Base-by-base conservation (phyloP, 2,888 invertebrate species). In the Lithophane semibrunnea region DNA sequence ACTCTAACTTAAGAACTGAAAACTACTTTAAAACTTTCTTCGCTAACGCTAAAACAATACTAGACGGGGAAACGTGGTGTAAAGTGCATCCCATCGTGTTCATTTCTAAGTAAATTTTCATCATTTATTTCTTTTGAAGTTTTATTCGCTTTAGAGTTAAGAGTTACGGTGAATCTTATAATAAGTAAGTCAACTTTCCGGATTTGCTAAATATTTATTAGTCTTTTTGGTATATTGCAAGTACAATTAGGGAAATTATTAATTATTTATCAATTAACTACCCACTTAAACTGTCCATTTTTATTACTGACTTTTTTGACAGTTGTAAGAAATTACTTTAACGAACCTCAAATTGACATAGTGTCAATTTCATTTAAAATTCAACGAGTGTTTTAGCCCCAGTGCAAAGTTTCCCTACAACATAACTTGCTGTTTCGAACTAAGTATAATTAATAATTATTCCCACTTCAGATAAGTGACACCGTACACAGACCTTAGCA, bases 11-110 rank as follows among this genome's bases (percentile, higher is more conserved):
- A n/a, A n/a, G n/a, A n/a, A n/a, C 29, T 56, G 10, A 29, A 56
- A 58, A 67, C 77, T 77, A 77, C 44, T 54, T 24, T 4, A 60
- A 29, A 67, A 24, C 13, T 49, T 56, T 60, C 18, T n/a, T 52
- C 21, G 18, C 16, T n/a, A 37, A 18, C 49, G n/a, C 68, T 60
- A 21, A 29, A 29, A 44, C n/a, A 37, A 66, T 16, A 16, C 54
- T 24, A 16, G 3, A 1, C 1, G 29, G 16, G 18, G 60, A 52
- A 77, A 29, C 18, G 47, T 76, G 21, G 42, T 1, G 21, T 13
- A 21, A 60, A 67, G 58, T 52, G 49, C n/a, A 76, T 67, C 18
- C n/a, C 18, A 67, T n/a, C n/a, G 58, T 42, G 47, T 49, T 58
- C 0, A 44, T 18, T 67, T 52, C 0, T 58, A 65, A 42, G 75